Evolutionary conservation across 2,888 invertebrate genomes (phyloP).

Genomic region (Lasioglossum vierecki): DNA sequence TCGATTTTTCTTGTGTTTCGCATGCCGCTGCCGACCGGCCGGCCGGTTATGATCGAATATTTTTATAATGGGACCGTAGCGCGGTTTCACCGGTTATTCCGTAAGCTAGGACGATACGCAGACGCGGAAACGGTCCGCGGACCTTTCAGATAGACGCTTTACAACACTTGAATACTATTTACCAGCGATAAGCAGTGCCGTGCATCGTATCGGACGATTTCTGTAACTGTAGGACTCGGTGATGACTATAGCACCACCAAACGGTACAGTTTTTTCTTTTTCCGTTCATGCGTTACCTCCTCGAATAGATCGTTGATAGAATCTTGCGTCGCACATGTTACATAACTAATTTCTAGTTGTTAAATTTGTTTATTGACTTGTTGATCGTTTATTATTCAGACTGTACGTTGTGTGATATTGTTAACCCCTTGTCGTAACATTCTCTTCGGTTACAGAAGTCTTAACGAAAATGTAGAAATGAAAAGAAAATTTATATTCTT

Average conservation of each 20-base stretch:
- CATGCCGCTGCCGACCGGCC: constrained; percentile 18
- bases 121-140: constrained; percentile 34
- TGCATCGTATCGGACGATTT: constrained; percentile 59
- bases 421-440: background rate
- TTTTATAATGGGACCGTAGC: constrained; percentile 50
- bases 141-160: constrained; percentile 67
- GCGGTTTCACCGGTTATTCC: constrained; percentile 29
- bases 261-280: background rate
- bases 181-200: constrained; percentile 66
- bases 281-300: background rate
- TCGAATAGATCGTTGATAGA: background rate
- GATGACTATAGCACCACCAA: background rate
- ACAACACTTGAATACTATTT: constrained; percentile 53
- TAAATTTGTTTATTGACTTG: background rate
- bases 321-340: background rate
- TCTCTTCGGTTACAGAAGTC: no score
- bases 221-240: constrained; percentile 15
- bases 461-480: no score
- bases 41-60: constrained; percentile 48
- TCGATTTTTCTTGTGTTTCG: constrained; percentile 1
- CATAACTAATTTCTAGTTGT: background rate
- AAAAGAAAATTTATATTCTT: no score
- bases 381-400: background rate
- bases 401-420: background rate
- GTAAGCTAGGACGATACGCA: constrained; percentile 22